A percentile compares a stretch with the other conserved stretches of the same genome.
These are phyloP conservation scores for Bradypodion ventrale DNA, from an alignment of 2,797 vertebrate species.

Conservation along the genomic window DNA sequence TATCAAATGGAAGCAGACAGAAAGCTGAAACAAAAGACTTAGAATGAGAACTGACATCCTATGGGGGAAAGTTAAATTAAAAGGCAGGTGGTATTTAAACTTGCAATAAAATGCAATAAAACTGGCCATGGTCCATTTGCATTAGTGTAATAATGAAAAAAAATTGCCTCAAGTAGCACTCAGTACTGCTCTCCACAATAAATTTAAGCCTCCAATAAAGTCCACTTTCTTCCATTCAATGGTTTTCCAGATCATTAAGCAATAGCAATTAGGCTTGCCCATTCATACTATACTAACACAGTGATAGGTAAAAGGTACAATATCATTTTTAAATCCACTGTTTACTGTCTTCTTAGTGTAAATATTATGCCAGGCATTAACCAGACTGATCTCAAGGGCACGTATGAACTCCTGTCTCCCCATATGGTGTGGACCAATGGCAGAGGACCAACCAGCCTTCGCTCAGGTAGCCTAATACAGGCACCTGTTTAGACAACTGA, in stretches of 20 bases:
- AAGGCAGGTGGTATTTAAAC: neutral
- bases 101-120: neutral
- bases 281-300: neutral
- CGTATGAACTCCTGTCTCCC: neutral
- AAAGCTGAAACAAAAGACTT: neutral
- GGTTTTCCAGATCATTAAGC: conserved; percentile 1
- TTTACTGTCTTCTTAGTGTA: neutral
- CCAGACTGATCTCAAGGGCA: neutral
- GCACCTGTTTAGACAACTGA: neutral
- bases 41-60: neutral
- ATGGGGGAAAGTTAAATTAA: neutral
- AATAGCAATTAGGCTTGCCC: neutral
- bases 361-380: neutral
- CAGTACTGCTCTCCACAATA: neutral
- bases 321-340: neutral
- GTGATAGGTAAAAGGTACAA: neutral
- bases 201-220: neutral
- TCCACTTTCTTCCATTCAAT: neutral
- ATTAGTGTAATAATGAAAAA: neutral
- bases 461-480: too few species aligned
- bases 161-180: neutral
- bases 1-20: neutral
- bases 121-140: neutral
- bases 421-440: neutral
- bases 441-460: neutral